Evolutionary conservation across 1,140 invertebrate species (phyloP).

Genomic region (Rhynchophorus ferrugineus): DNA sequence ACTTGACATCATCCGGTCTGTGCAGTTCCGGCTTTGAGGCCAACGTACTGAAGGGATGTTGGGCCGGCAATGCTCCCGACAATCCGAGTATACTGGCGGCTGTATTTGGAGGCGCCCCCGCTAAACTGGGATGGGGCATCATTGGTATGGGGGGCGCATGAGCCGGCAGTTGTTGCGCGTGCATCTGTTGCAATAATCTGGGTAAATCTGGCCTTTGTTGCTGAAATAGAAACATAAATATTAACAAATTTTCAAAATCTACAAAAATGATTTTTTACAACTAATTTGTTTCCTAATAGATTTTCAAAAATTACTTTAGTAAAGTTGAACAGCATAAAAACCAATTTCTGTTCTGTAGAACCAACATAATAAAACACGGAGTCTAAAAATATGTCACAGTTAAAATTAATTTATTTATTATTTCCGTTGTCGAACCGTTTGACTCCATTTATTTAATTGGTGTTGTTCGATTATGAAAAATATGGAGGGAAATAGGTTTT

Average conservation of each 20-base stretch:
- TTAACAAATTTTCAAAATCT: background rate
- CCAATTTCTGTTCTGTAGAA: too few species aligned
- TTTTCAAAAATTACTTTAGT: too few species aligned
- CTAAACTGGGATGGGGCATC: constrained; percentile 66
- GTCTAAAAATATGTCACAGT: too few species aligned
- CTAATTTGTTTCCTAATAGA: too few species aligned
- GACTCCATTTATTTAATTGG: too few species aligned
- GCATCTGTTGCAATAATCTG: constrained; percentile 79
- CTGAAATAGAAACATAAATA: constrained; percentile 45
- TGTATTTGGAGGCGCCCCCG: constrained; percentile 53
- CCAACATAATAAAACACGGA: too few species aligned
- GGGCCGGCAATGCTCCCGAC: constrained; percentile 46
- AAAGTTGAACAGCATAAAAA: too few species aligned
- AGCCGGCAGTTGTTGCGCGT: constrained; percentile 74
- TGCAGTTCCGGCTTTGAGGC: constrained; percentile 66
- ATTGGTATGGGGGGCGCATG: constrained; percentile 66
- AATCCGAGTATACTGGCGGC: constrained; percentile 50
- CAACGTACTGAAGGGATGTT: constrained; percentile 62
- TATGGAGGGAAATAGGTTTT: too few species aligned
- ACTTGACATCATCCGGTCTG: constrained; percentile 55
- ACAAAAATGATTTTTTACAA: background rate
- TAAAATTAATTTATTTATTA: too few species aligned
- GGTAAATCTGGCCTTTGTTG: constrained; percentile 72
- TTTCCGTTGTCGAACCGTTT: too few species aligned
- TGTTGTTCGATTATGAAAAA: too few species aligned